Conservation (phyloP, 2,113 vertebrate genomes). For the Pelecanoides urinatrix region DNA sequence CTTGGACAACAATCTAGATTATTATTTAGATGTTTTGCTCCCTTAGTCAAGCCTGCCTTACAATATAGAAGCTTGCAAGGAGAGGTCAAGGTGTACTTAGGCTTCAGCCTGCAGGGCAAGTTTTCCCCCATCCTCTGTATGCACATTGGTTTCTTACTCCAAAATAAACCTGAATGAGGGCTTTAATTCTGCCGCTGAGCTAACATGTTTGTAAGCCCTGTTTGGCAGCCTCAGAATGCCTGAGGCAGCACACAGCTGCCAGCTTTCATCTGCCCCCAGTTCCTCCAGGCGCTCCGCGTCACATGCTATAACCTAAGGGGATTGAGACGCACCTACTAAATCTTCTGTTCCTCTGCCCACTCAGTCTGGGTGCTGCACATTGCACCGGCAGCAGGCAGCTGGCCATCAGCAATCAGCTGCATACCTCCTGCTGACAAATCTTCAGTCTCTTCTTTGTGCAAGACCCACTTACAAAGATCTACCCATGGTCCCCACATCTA, state of each 20-base stretch:
- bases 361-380: neutral
- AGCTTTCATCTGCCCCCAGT: constrained; percentile 67
- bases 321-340: neutral
- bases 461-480: neutral
- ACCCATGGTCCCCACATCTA: neutral
- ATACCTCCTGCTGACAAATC: neutral
- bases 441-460: neutral
- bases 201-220: constrained; percentile 48
- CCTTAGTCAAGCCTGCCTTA: neutral
- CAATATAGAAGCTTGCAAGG: neutral
- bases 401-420: constrained; percentile 10
- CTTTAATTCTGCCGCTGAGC: constrained; percentile 36
- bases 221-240: constrained; percentile 35
- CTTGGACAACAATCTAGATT: neutral
- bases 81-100: constrained; percentile 34
- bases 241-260: constrained; percentile 55
- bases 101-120: constrained; percentile 9
- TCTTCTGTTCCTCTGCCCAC: constrained; percentile 35
- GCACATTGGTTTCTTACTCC: neutral
- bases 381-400: constrained; percentile 21
- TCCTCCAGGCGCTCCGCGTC: constrained; percentile 11
- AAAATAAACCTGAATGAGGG: constrained; percentile 4
- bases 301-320: neutral
- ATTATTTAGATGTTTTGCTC: neutral
- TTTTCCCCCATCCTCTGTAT: neutral